Evolutionary conservation across 2,797 vertebrate genomes (phyloP).

Genomic region (Lophius americanus): DNA sequence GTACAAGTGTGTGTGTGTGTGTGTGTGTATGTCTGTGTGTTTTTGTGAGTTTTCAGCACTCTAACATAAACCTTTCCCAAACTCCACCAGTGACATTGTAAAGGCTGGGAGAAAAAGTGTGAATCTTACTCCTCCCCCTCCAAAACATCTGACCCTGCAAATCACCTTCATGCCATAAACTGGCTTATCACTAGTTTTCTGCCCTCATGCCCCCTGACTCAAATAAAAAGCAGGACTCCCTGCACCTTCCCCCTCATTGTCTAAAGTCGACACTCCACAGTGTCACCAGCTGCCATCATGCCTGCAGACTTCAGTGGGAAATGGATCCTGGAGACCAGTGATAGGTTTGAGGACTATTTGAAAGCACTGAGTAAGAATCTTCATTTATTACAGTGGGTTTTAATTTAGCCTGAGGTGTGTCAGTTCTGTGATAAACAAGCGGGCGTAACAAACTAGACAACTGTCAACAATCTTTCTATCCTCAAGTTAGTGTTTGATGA

Average conservation of each 20-base stretch:
- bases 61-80: background rate
- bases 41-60: too few relatives aligned
- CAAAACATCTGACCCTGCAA: constrained; percentile 39
- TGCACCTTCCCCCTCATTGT: constrained; percentile 36
- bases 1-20: background rate
- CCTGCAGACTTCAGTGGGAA: constrained; percentile 88
- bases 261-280: constrained; percentile 43
- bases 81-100: constrained; percentile 16
- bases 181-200: constrained; percentile 70
- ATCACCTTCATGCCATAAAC: constrained; percentile 53
- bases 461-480: background rate
- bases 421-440: background rate
- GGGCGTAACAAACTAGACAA: constrained; percentile 1
- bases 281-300: constrained; percentile 77
- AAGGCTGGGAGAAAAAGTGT: constrained; percentile 7
- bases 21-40: background rate
- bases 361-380: constrained; percentile 88
- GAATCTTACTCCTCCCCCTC: constrained; percentile 16
- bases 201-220: constrained; percentile 41
- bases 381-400: background rate
- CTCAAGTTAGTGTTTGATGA: background rate
- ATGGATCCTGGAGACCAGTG: constrained; percentile 89
- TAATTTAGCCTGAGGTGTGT: background rate
- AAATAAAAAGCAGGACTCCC: constrained; percentile 34
- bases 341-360: constrained; percentile 92